Evolutionary conservation across 2,113 vertebrate genomes (phyloP), one percentile per base, ranked within the genome.

Genomic region (Trachemys scripta): DNA sequence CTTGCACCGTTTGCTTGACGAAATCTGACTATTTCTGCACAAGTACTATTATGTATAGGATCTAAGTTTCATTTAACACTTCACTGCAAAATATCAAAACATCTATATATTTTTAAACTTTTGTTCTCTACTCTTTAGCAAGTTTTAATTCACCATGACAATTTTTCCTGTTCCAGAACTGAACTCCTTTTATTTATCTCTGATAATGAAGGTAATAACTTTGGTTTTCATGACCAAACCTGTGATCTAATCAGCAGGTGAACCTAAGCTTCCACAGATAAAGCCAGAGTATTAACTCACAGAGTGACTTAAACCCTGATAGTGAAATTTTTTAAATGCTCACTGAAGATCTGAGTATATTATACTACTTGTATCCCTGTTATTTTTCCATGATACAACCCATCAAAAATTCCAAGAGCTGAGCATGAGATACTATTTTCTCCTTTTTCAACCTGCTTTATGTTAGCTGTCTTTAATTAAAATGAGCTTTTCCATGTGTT

Each of bases 401-500:
- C 84, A 82, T 80, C 80, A 91, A 94, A 90, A 62, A n/a, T 80
- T 59, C 51, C 57, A 45, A 85, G 82, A 85, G 90, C 87, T 93
- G 89, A 90, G 53, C 93, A 82, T n/a, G 20, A 31, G 57, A 8
- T 29, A 53, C 53, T 62, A 42, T 78, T 94, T 93, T 49, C 90
- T 54, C 86, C 69, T 89, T 51, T n/a, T 94, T 72, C 53, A 90
- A 90, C 84, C 51, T 59, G 50, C 11, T 91, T 92, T 90, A 90
- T 76, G 84, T 91, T 89, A 87, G 51, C 62, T 89, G 38, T 85
- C 91, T 87, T 95, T 97, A 93, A 97, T 95, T 96, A 97, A 95
- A 98, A 92, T 2, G 13, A 92, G 91, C 10, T 95, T 97, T 96
- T 89, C 90, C 88, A 87, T 93, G 79, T 94, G 91, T 95, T 92